Evolutionary conservation across 2,888 invertebrate genomes (phyloP), one percentile per base, ranked within the genome.

Genomic region (Allygus modestus): DNA sequence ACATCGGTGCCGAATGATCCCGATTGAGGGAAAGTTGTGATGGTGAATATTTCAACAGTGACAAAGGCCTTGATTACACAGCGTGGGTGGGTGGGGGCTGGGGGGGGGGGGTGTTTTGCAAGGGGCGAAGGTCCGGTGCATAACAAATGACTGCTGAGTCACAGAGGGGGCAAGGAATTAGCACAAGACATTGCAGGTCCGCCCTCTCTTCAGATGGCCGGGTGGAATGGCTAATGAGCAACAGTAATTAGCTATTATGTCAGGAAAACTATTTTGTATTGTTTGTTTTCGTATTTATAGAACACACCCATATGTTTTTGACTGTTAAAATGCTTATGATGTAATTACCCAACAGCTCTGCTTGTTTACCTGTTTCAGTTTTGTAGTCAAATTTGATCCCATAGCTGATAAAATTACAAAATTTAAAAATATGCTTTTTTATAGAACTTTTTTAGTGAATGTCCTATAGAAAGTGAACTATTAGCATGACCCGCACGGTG

Each of bases 21-120:
- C 5, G 51, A n/a, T 51, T 9, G 41, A 26, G 61, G 37, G 61
- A 61, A 61, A 51, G 81, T 61, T 81, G 81, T 81, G 81, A 61
- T 81, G 58, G 61, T 81, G 81, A 26, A 81, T 81, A 81, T 81
- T 81, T 81, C 65, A 81, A 31, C 17, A 81, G 65, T 61, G 81
- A 81, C 81, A 81, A 81, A 81, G 81, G 41, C 81, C 41, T 23
- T 81, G 61, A 81, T 81, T 81, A 81, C 61, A 15, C 37, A 26
- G 81, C n/a, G 81, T 5, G 61, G n/a, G 33, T 9, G 61, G 20
- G 61, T 17, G 73, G 37, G 41, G 11, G 20, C 31, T 15, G 20
- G 28, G 31, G 69, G n/a, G 33, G 33, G 69, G 69, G 69, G 37
- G 69, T 28, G 28, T 12, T 33, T 69, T 69, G 20, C 20, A n/a